Evolutionary conservation across 2,888 invertebrate genomes (phyloP), one percentile per base, ranked within the genome.

Genomic region (Hipparchia semele): DNA sequence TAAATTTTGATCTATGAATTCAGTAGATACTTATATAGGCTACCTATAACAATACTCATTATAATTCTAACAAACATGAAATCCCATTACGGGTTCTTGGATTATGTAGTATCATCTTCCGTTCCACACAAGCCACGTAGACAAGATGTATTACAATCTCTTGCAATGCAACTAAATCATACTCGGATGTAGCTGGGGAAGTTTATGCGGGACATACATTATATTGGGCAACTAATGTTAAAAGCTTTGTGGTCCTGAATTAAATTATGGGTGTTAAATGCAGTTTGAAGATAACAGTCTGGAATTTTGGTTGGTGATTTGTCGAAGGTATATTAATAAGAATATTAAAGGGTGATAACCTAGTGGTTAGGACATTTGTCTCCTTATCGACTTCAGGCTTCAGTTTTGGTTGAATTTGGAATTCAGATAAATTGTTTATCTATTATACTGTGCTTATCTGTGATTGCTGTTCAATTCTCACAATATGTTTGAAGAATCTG

Each of bases 101-200:
- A 9, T 69, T 61, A 69, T 60, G 8, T 39, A 69, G 7, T 6
- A 10, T 49, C 23, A 49, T 69, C 60, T 53, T 61, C 51, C 49
- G 60, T 60, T 45, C 53, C 39, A 45, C 49, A 54, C 45, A 39
- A 39, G 61, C 39, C 12, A 61, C 68, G 49, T 59, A 53, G 58
- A 68, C 71, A 71, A 72, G 64, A 72, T 75, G 59, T 70, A 68
- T 69, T 68, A 72, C 72, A 60, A 60, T 61, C 62, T 65, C 60
- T 53, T 71, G 12, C 73, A 46, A 68, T 58, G 60, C 59, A 46
- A 66, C 70, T 74, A 73, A 71, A 76, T 76, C 76, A 76, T 71
- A 39, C 59, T 74, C 45, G 72, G 58, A 68, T 73, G 68, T 69
- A 58, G 64, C 54, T 54, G 61, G 60, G 61, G 56, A 72, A 68